Conservation (phyloP, 23 tunicate genomes). For the Corella eumyota region DNA sequence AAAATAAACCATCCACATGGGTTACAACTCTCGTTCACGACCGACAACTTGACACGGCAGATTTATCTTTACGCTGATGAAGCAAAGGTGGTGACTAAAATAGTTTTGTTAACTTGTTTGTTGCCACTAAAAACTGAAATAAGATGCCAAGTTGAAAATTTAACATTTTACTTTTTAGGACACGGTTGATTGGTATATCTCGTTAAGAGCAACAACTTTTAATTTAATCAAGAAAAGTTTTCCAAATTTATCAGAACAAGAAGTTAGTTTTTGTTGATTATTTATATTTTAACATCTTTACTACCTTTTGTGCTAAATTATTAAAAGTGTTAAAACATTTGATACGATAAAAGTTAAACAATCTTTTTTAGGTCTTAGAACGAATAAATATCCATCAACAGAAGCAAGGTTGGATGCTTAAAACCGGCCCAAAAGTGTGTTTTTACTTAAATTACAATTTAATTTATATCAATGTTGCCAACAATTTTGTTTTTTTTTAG, state of each 20-base stretch:
- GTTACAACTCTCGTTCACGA: constrained; percentile 49
- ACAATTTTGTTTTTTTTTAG: constrained; percentile 14
- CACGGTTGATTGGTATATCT: constrained; percentile 76
- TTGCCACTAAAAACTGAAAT: background rate
- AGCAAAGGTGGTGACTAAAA: constrained; percentile 65
- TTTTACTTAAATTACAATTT: background rate
- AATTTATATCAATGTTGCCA: background rate
- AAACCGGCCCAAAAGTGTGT: constrained; percentile 84
- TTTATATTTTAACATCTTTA: background rate
- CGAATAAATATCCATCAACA: constrained; percentile 37
- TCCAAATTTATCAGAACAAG: constrained; percentile 34
- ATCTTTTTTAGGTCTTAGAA: constrained; percentile 51
- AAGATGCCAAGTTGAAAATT: background rate
- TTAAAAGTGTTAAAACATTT: too few species aligned
- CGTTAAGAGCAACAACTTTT: constrained; percentile 48
- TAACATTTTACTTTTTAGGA: constrained; percentile 24
- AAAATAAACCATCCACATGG: constrained; percentile 80
- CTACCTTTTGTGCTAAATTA: background rate
- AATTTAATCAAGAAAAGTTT: constrained; percentile 20
- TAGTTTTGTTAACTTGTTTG: background rate
- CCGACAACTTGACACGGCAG: constrained; percentile 46
- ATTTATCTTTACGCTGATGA: constrained; percentile 81
- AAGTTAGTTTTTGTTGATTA: constrained; percentile 14
- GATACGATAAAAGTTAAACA: too few species aligned
- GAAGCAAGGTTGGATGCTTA: constrained; percentile 91